Percentiles rank a stretch among this genome's conserved stretches.
Evolutionary conservation across 2,888 invertebrate genomes (phyloP).

Genomic region (Caenorhabditis sp.): DNA sequence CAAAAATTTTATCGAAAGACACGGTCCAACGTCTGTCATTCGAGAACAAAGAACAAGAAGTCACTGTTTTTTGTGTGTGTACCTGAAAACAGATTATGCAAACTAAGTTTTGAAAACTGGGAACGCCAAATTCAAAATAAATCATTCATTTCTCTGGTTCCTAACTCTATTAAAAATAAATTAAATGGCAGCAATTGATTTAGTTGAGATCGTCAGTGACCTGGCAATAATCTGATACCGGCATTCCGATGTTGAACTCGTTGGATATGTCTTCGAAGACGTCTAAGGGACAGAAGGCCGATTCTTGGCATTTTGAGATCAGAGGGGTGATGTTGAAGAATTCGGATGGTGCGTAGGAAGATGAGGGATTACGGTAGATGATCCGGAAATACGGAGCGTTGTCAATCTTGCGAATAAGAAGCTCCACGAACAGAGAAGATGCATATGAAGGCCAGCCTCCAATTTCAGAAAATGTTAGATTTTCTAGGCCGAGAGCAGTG

Average conservation of each 20-base stretch:
- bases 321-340: constrained; percentile 41
- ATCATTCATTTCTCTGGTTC: neutral
- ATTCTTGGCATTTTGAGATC: constrained; percentile 34
- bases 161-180: constrained; percentile 11
- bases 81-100: constrained; percentile 37
- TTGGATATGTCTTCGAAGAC: constrained; percentile 28
- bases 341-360: neutral
- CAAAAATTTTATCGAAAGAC: constrained; percentile 36
- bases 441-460: constrained; percentile 55
- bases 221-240: constrained; percentile 42
- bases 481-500: constrained; percentile 38
- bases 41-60: neutral
- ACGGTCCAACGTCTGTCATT: neutral
- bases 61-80: constrained; percentile 5
- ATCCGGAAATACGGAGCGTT: constrained; percentile 35
- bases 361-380: constrained; percentile 43
- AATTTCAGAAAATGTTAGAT: constrained; percentile 47
- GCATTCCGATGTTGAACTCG: constrained; percentile 22
- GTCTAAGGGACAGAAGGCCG: constrained; percentile 6
- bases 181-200: constrained; percentile 20
- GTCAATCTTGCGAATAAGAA: constrained; percentile 19
- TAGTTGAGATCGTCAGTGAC: constrained; percentile 29
- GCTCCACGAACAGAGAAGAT: constrained; percentile 45
- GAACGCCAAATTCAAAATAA: constrained; percentile 3
- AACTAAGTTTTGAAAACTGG: neutral